Percentiles rank a stretch among this genome's conserved stretches.
Conservation (phyloP, 2,113 vertebrate species). For the Orthochromis indermauri region DNA sequence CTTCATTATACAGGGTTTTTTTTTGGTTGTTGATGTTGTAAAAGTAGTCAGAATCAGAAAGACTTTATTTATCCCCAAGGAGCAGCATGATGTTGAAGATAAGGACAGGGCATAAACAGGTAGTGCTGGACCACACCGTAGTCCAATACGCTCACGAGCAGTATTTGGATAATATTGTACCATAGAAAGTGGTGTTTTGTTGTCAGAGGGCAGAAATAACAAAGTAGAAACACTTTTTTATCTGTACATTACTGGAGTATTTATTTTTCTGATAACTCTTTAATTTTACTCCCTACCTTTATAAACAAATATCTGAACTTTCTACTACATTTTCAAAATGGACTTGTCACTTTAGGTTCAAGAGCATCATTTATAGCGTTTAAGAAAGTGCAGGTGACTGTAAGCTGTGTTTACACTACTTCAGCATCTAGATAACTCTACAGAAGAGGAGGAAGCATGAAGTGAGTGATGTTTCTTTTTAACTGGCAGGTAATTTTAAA, state of each 20-base stretch:
- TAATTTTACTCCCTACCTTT: neutral
- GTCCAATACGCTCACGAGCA: neutral
- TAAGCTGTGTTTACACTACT: neutral
- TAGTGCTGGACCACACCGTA: neutral
- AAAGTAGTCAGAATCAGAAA: neutral
- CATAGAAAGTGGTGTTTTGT: neutral
- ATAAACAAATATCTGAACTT: neutral
- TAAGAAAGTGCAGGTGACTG: neutral
- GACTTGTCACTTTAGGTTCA: neutral
- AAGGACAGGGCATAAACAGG: neutral
- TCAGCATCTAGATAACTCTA: neutral
- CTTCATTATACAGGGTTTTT: fast-evolving
- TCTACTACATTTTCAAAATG: neutral
- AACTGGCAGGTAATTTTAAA: neutral
- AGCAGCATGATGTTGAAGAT: neutral
- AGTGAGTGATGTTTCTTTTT: neutral
- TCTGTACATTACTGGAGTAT: neutral
- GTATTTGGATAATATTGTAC: neutral
- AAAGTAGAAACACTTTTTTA: neutral
- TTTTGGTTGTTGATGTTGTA: neutral
- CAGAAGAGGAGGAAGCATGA: neutral
- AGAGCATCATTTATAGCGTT: neutral
- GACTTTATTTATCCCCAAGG: neutral
- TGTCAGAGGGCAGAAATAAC: neutral
- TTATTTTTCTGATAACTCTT: neutral